These are phyloP conservation scores for Diploptera punctata DNA, from an alignment of 2,888 invertebrate genomes.

Conservation along the genomic window DNA sequence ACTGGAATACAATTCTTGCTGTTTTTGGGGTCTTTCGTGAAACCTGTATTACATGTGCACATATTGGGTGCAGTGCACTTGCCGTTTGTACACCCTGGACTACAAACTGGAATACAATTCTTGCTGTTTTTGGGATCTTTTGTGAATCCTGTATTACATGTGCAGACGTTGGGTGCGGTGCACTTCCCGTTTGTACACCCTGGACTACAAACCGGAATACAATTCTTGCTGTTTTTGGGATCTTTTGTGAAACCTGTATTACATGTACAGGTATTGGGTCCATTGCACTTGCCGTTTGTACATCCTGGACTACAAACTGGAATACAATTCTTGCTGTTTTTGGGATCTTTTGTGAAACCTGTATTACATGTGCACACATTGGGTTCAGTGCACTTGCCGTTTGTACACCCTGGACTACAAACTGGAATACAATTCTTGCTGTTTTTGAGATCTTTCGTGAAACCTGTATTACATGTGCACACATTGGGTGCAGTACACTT, in stretches of 20 bases:
- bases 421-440: not conserved
- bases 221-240: not conserved
- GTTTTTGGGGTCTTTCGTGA: not conserved
- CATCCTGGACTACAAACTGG: not conserved
- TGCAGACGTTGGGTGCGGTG: not conserved
- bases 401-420: not conserved
- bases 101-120: not conserved
- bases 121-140: not conserved
- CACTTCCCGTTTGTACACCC: not conserved
- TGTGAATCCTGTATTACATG: not conserved
- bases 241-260: not conserved
- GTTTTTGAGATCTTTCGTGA: not conserved
- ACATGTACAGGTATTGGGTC: not conserved
- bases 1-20: not conserved
- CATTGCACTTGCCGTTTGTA: not conserved
- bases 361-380: not conserved
- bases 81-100: not conserved
- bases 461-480: slow-evolving; percentile 32
- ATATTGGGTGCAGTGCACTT: not conserved
- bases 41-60: not conserved
- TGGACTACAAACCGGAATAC: not conserved
- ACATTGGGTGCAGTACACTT: slow-evolving; percentile 13
- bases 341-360: slow-evolving; percentile 18
- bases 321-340: not conserved
- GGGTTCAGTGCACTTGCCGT: not conserved